phyloP scores from a whole-genome alignment of 1,140 invertebrate genomes.

The Potamilus streckersoni region DNA sequence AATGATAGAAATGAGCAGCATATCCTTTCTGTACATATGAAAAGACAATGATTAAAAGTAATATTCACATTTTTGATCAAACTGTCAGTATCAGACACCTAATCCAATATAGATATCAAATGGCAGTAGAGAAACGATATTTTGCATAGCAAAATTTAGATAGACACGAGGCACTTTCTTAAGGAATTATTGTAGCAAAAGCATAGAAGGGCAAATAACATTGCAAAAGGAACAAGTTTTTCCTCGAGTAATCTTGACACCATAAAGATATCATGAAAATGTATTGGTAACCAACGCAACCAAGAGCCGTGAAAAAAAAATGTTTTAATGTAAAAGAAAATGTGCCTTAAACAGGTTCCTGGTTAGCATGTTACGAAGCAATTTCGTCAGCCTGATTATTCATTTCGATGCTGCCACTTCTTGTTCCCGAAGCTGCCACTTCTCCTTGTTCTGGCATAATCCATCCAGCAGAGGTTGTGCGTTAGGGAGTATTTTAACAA shows the following conservation, averaged over 20 bases:
- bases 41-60: too few species aligned
- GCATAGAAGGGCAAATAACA: neutral
- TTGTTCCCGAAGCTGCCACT: constrained; percentile 17
- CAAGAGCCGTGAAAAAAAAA: neutral
- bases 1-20: too few species aligned
- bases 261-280: neutral
- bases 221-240: neutral
- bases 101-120: too few species aligned
- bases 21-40: too few species aligned
- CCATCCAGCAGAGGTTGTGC: constrained; percentile 76
- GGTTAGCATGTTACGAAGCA: neutral
- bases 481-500: constrained; percentile 76
- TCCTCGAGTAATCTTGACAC: neutral
- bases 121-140: too few species aligned
- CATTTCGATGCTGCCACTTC: neutral
- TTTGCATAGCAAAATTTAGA: too few species aligned
- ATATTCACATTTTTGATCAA: too few species aligned
- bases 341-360: neutral
- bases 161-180: too few species aligned
- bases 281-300: neutral
- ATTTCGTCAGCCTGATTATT: neutral
- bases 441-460: constrained; percentile 13
- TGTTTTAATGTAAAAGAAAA: neutral
- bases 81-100: too few species aligned
- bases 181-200: too few species aligned